These are phyloP conservation scores for Lissonota sp. DNA, from an alignment of 2,888 invertebrate genomes.

Conservation along the genomic window DNA sequence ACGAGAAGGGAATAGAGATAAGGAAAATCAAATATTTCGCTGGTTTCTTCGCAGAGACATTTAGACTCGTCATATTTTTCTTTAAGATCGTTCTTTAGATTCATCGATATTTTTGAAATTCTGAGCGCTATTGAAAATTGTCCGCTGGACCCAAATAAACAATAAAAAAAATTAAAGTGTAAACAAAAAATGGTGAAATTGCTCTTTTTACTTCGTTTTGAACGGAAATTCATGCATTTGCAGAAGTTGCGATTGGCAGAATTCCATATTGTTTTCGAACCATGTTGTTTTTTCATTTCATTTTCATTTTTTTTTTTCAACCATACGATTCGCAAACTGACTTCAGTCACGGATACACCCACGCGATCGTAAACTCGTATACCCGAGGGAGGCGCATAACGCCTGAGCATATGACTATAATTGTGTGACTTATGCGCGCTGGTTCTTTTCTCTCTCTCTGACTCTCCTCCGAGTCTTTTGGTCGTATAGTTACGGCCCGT, in stretches of 20 bases:
- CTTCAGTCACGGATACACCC: slow-evolving; percentile 64
- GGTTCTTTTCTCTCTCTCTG: slow-evolving; percentile 28
- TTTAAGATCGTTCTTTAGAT: background rate
- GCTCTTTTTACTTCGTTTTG: no score
- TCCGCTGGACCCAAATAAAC: no score
- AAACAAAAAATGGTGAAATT: no score
- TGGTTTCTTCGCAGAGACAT: background rate
- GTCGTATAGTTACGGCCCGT: slow-evolving; percentile 54
- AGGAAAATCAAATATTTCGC: background rate
- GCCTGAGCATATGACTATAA: slow-evolving; percentile 51
- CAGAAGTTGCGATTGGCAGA: background rate
- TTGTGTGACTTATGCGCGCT: slow-evolving; percentile 62
- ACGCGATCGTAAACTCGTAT: slow-evolving; percentile 60
- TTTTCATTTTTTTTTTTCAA: slow-evolving; percentile 27
- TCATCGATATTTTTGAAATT: background rate
- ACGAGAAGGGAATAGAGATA: slow-evolving; percentile 32
- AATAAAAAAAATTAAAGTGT: no score
- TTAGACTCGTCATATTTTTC: background rate
- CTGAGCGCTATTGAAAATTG: no score
- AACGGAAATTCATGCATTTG: background rate
- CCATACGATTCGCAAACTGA: slow-evolving; percentile 52
- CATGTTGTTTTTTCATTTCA: slow-evolving; percentile 30
- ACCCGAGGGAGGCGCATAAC: slow-evolving; percentile 27
- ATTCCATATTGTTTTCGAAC: slow-evolving; percentile 8
- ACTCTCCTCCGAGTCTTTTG: slow-evolving; percentile 20